Evolutionary conservation across 2,888 invertebrate genomes (phyloP), one percentile per base, ranked within the genome.

Genomic region (Deilephila elpenor): DNA sequence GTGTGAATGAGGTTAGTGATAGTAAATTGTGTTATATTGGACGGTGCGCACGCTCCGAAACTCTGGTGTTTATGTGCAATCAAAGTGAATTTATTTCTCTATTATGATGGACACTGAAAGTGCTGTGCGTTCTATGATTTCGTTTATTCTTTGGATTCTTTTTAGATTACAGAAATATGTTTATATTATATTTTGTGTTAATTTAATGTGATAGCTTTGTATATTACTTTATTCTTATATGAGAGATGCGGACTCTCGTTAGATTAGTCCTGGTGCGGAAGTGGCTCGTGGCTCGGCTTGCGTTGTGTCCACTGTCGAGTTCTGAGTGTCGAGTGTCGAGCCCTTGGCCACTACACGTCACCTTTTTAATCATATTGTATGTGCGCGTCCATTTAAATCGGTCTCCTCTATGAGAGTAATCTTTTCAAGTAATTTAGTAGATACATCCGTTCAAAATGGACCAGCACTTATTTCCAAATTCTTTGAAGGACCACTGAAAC

Each of bases 121-220:
- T 93, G 93, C 91, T 91, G 93, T 89, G 89, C 88, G 84, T 90
- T 91, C 87, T 67, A 67, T 85, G 82, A 85, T 88, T 89, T 91
- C 87, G 91, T 92, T 90, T 91, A 86, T 88, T 88, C 83, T 91
- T 93, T 90, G 88, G 90, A 89, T 91, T 89, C 80, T 87, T 90
- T 92, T 92, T 91, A 91, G 91, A 89, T 89, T 89, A 91, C 90
- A 92, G 84, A 90, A 86, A 92, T 91, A 91, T 93, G 92, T 93
- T 92, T 89, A 91, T 93, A 92, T 89, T 93, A 92, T 93, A 93
- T 93, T 93, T 92, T 94, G 93, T 92, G 91, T 94, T 93, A 92
- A 91, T 92, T 93, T 93, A 91, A 94, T 93, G 93, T 93, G 93
- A 93, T 93, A 93, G 93, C 92, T 92, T 93, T 94, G 93, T 94